Evolutionary conservation across 2,113 vertebrate genomes (phyloP).

Genomic region (Cnemophilus loriae): DNA sequence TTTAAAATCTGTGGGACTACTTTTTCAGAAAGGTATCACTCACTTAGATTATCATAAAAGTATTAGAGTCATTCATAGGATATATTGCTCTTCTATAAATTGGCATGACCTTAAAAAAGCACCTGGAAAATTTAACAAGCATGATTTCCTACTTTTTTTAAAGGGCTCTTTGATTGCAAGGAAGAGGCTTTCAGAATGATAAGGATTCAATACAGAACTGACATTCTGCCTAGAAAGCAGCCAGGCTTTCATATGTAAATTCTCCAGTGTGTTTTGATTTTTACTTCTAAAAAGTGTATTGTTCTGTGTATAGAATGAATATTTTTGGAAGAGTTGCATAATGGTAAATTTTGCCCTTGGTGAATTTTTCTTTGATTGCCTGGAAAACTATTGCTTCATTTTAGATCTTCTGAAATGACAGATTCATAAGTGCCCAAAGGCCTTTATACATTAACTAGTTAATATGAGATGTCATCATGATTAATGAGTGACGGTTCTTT

Average conservation of each 20-base stretch:
- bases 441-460: slow-evolving; percentile 22
- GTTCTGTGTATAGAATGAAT: background rate
- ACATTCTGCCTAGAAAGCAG: slow-evolving; percentile 20
- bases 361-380: background rate
- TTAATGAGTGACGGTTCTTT: slow-evolving; percentile 13
- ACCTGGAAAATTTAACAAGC: background rate
- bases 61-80: background rate
- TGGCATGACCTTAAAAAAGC: background rate
- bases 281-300: slow-evolving; percentile 1
- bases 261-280: background rate
- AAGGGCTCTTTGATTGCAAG: background rate
- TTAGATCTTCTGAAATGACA: slow-evolving; percentile 19
- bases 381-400: slow-evolving; percentile 7
- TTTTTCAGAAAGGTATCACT: background rate
- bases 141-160: background rate
- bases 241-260: slow-evolving; percentile 40
- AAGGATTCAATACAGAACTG: background rate
- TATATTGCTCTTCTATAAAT: background rate
- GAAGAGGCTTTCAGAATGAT: background rate
- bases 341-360: background rate
- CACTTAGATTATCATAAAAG: background rate
- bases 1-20: background rate
- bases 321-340: slow-evolving; percentile 51
- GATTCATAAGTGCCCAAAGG: slow-evolving; percentile 10
- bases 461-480: slow-evolving; percentile 32